Percentiles rank a stretch among this genome's conserved stretches.
Conservation (phyloP, 2,113 vertebrate genomes). For the Cinclus cinclus region DNA sequence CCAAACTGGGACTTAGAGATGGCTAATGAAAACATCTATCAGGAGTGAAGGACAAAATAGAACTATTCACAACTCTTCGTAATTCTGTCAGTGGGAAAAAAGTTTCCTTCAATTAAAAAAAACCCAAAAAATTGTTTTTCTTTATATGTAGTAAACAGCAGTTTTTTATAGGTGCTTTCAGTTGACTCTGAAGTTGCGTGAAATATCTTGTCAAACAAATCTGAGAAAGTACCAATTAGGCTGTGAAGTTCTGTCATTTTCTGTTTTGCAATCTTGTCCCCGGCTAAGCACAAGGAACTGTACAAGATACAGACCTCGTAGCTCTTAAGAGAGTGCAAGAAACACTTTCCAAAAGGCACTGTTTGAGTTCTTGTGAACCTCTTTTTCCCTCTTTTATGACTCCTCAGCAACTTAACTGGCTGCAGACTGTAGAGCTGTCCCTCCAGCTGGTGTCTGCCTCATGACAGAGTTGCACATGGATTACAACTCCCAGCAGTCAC, state of each 20-base stretch:
- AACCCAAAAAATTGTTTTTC: not conserved
- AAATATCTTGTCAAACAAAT: constrained; percentile 41
- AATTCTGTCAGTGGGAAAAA: not conserved
- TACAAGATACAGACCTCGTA: not conserved
- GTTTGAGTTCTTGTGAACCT: not conserved
- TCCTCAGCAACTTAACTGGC: not conserved
- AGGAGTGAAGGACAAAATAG: not conserved
- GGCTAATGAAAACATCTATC: not conserved
- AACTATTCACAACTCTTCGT: not conserved
- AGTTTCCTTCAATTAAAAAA: not conserved
- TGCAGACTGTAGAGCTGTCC: not conserved
- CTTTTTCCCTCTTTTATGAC: not conserved
- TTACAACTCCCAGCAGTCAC: constrained; percentile 30
- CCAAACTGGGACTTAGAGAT: not conserved
- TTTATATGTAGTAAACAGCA: not conserved
- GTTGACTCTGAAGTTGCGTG: not conserved
- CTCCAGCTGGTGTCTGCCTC: constrained; percentile 41
- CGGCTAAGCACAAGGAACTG: not conserved
- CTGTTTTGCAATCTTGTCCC: not conserved
- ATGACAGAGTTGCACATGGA: constrained; percentile 20
- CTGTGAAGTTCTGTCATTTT: constrained; percentile 32
- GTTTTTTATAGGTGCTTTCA: not conserved
- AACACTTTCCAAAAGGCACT: constrained; percentile 43
- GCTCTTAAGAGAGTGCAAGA: not conserved
- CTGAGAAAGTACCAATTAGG: not conserved